These are phyloP conservation scores for Ganaspis sp. DNA, from an alignment of 1,140 invertebrate genomes.

Conservation along the genomic window DNA sequence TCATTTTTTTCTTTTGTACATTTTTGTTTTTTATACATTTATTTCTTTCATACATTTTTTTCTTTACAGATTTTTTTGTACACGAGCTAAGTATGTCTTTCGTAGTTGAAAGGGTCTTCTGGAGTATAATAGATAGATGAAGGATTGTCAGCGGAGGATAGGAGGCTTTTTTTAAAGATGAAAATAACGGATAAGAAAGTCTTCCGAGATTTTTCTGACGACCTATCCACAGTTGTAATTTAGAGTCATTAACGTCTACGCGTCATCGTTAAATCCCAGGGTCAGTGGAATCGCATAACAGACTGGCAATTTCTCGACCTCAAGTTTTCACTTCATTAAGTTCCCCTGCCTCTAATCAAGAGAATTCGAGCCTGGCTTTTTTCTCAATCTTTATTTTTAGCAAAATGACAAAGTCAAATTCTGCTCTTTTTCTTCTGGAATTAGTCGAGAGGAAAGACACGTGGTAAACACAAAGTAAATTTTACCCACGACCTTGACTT, in stretches of 20 bases:
- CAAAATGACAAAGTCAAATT: background rate
- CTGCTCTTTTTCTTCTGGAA: background rate
- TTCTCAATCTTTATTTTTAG: background rate
- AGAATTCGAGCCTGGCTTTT: background rate
- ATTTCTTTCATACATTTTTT: no score
- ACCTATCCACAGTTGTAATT: slow-evolving; percentile 14
- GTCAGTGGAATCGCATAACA: slow-evolving; percentile 11
- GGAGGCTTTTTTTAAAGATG: background rate
- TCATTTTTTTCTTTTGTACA: no score
- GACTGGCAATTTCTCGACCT: slow-evolving; percentile 9
- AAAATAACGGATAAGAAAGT: background rate
- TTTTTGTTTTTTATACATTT: no score
- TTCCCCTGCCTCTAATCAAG: slow-evolving; percentile 5
- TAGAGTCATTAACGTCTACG: slow-evolving; percentile 6
- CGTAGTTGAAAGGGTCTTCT: no score
- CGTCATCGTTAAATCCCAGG: slow-evolving; percentile 18
- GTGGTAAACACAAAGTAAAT: background rate
- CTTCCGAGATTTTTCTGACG: background rate
- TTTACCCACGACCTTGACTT: background rate
- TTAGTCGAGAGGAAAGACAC: background rate
- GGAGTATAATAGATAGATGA: background rate
- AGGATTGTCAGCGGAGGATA: background rate
- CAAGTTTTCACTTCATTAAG: slow-evolving; percentile 24
- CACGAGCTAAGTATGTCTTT: no score
- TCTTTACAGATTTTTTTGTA: no score